Conservation (phyloP, 1,140 invertebrate genomes). For the Drosophila elegans region DNA sequence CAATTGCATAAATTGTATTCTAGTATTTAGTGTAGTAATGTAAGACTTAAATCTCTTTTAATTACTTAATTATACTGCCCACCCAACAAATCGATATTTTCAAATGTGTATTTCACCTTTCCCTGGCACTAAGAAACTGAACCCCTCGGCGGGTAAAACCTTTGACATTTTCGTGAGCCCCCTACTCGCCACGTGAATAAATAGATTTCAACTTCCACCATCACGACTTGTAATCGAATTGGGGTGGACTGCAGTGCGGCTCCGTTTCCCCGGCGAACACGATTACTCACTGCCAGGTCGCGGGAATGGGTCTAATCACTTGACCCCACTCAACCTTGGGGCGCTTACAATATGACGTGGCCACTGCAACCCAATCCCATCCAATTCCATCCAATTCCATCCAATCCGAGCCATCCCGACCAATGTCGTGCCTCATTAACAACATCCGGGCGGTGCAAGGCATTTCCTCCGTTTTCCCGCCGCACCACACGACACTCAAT, state of each 20-base stretch:
- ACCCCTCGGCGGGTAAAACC: background rate
- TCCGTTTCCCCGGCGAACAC: constrained; percentile 5
- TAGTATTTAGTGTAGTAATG: too few species aligned
- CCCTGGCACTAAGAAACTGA: background rate
- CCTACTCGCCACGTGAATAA: background rate
- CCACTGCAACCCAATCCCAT: constrained; percentile 56
- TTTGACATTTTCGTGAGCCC: background rate
- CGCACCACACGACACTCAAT: constrained; percentile 70
- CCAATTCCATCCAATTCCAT: constrained; percentile 55
- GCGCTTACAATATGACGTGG: constrained; percentile 48
- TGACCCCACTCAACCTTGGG: constrained; percentile 48
- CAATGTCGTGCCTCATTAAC: constrained; percentile 77
- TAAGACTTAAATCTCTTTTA: too few species aligned
- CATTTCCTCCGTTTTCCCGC: constrained; percentile 20
- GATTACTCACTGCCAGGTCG: constrained; percentile 23
- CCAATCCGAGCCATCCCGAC: constrained; percentile 49
- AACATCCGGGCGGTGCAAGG: constrained; percentile 53
- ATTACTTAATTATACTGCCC: too few species aligned
- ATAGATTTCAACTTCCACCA: background rate
- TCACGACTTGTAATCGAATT: constrained; percentile 8
- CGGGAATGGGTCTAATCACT: constrained; percentile 35
- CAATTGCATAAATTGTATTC: too few species aligned
- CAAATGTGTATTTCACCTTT: too few species aligned
- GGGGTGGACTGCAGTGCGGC: background rate
- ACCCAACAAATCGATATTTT: too few species aligned